Evolutionary conservation across 2,113 vertebrate species (phyloP).

Genomic region (Oryzias javanicus): DNA sequence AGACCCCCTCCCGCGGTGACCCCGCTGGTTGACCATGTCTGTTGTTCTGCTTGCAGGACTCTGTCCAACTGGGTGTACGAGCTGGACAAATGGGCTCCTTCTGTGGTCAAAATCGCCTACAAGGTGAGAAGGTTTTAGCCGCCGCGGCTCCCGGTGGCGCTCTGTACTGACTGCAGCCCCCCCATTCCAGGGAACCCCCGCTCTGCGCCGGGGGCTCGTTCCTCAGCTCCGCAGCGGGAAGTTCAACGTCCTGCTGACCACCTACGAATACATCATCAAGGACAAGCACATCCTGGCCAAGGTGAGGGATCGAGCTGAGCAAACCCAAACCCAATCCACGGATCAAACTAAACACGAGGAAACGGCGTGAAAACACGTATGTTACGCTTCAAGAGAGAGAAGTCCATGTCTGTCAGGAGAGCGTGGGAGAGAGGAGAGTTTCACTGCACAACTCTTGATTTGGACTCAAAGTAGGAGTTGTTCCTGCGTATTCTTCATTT

Average conservation of each 20-base stretch:
- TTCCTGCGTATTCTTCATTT: too few relatives aligned
- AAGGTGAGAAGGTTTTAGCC: slow-evolving; percentile 81
- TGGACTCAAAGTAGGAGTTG: too few relatives aligned
- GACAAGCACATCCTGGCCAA: slow-evolving; percentile 99
- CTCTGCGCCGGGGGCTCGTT: slow-evolving; percentile 88
- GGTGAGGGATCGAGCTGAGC: too few relatives aligned
- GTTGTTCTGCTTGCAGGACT: slow-evolving; percentile 75
- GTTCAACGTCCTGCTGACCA: slow-evolving; percentile 96
- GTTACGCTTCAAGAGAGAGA: too few relatives aligned
- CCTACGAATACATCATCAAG: slow-evolving; percentile 98
- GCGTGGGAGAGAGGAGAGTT: too few relatives aligned
- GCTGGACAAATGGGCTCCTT: slow-evolving; percentile 97
- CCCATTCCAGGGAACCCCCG: slow-evolving; percentile 85
- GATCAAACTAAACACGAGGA: too few relatives aligned
- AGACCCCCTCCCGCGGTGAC: too few relatives aligned
- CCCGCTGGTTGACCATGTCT: too few relatives aligned
- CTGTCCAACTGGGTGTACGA: slow-evolving; percentile 97
- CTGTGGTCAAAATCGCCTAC: slow-evolving; percentile 96
- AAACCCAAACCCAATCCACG: too few relatives aligned
- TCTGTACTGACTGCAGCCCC: neutral
- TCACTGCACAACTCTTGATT: too few relatives aligned
- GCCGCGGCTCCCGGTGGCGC: neutral
- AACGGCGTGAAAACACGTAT: too few relatives aligned
- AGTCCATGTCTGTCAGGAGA: too few relatives aligned
- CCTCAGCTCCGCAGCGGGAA: slow-evolving; percentile 95